Evolutionary conservation across 2,797 vertebrate genomes (phyloP).

Genomic region (Silurus lanzhouensis): DNA sequence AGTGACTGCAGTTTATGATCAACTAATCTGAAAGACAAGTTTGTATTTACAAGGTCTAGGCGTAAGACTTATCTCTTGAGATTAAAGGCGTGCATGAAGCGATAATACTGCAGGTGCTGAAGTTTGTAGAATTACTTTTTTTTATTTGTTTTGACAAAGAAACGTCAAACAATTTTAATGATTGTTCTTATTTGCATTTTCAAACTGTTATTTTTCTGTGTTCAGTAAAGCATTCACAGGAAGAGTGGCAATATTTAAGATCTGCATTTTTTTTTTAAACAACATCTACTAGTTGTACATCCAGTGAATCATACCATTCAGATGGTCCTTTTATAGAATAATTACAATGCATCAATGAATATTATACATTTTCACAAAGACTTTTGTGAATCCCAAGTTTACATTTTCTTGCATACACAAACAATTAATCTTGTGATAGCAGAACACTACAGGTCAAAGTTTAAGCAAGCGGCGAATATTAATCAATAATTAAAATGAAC

Average conservation of each 20-base stretch:
- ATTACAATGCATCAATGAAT: neutral
- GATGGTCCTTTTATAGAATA: neutral
- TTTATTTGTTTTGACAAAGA: neutral
- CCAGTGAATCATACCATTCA: neutral
- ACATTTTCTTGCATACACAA: neutral
- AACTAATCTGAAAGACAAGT: slow-evolving; percentile 18
- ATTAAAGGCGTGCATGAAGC: slow-evolving; percentile 25
- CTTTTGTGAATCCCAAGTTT: neutral
- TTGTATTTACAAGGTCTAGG: slow-evolving; percentile 42
- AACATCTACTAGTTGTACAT: neutral
- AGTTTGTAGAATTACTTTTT: neutral
- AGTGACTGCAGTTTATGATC: slow-evolving; percentile 39
- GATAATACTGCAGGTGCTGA: neutral
- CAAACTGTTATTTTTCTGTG: neutral
- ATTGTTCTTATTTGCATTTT: neutral
- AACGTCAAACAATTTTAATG: neutral
- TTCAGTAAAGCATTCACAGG: neutral
- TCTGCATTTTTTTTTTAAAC: neutral
- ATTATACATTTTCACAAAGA: neutral
- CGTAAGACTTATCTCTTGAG: slow-evolving; percentile 24
- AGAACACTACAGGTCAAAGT: slow-evolving; percentile 11
- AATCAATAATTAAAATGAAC: neutral
- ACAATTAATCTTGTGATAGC: neutral
- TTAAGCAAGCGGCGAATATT: slow-evolving; percentile 4
- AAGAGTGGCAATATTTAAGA: neutral